Base-by-base conservation (phyloP, 2,888 invertebrate genomes). In the Microctonus brassicae region DNA sequence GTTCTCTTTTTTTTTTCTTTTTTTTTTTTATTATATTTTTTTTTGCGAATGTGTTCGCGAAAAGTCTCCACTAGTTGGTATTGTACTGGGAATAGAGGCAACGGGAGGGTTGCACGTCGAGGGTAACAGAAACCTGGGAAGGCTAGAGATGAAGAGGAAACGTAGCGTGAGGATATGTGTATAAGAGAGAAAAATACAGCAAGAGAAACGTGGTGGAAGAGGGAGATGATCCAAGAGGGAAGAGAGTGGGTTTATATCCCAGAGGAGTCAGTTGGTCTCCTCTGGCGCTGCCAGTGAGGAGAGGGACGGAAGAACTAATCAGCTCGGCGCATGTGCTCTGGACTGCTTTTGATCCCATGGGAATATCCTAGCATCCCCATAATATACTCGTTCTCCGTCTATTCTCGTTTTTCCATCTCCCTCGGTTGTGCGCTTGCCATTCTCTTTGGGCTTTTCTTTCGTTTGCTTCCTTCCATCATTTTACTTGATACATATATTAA, bases 281-380 rank as follows among this genome's bases (percentile, higher is more conserved):
- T 84, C 83, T 85, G 84, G 84, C 79, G 82, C 84, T 83, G 80
- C 79, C 79, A 83, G 84, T 82, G 73, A 76, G 64, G 75, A 77
- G 77, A 77, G 76, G 76, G 75, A 78, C 77, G 79, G 80, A 81
- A 78, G 84, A 85, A 85, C 85, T 85, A 85, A 85, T 85, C 85
- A 85, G 85, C 81, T 80, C 78, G 81, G 82, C 85, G 85, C 85
- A 83, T 80, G 85, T 84, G 85, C 83, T 75, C 75, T 76, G 81
- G 84, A 81, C 83, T 81, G 78, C 80, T 77, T 77, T 72, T 67
- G 73, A 73, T 83, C 85, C 82, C 85, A 76, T 69, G 84, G 81
- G 85, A 83, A 82, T 84, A 80, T 79, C 81, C 83, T 81, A 81
- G 82, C 84, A 81, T 84, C 83, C 80, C 84, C 81, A 83, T 83